These are phyloP conservation scores for Varanus komodoensis DNA, from an alignment of 2,113 vertebrate genomes.

Conservation along the genomic window DNA sequence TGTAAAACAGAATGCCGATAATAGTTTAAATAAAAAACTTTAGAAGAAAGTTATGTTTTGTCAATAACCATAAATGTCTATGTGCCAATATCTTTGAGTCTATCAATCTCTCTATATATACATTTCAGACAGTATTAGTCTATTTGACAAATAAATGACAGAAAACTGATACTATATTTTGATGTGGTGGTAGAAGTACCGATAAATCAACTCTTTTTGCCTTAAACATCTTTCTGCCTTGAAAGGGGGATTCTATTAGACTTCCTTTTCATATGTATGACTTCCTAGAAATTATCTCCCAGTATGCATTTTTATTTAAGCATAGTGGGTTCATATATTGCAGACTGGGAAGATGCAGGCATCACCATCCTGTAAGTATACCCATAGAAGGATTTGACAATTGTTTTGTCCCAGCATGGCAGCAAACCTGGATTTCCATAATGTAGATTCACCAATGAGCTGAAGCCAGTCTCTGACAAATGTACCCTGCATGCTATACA, in stretches of 20 bases:
- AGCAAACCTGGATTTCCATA: neutral
- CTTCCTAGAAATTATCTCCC: neutral
- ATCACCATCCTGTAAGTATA: neutral
- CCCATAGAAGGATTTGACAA: neutral
- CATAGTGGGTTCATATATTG: neutral
- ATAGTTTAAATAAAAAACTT: constrained; percentile 72
- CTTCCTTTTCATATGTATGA: neutral
- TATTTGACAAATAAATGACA: constrained; percentile 58
- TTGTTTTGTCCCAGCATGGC: neutral
- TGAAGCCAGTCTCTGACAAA: neutral
- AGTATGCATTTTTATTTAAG: neutral
- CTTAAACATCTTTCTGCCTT: neutral
- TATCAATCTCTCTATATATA: constrained; percentile 59
- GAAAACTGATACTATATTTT: constrained; percentile 38
- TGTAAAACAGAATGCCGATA: constrained; percentile 79
- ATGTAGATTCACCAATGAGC: neutral
- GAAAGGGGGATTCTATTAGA: neutral
- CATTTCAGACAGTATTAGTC: constrained; percentile 59
- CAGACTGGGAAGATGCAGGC: neutral
- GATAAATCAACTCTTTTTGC: constrained; percentile 31
- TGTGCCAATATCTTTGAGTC: constrained; percentile 80
- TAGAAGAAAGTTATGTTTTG: constrained; percentile 81
- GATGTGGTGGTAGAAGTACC: constrained; percentile 9
- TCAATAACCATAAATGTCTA: constrained; percentile 82
- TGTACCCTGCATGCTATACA: neutral